Percentiles rank a stretch among this genome's conserved stretches.
phyloP scores from a whole-genome alignment of 2,888 invertebrate genomes.

The Mycogona germanica region DNA sequence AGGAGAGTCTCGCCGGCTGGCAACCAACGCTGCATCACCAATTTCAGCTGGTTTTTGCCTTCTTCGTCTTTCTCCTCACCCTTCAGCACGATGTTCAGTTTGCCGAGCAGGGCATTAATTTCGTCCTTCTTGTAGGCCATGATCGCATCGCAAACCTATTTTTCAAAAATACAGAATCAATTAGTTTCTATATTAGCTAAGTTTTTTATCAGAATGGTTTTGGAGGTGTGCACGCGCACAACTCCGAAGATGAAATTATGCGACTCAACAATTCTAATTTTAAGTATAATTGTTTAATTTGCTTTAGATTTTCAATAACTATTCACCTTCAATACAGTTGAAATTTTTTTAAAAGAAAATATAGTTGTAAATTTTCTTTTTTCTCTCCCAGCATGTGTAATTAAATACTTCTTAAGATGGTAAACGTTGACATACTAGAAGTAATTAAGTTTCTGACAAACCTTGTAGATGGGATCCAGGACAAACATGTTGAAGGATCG shows the following conservation, averaged over 20 bases:
- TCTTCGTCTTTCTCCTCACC: constrained; percentile 94
- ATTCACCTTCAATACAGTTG: no score
- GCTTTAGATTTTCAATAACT: no score
- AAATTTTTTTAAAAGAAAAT: not conserved
- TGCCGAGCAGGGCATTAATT: constrained; percentile 70
- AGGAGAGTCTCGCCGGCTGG: constrained; percentile 98
- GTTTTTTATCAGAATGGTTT: no score
- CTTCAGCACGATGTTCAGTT: constrained; percentile 82
- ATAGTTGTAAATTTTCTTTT: no score
- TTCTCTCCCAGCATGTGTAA: no score
- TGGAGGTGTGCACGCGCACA: no score
- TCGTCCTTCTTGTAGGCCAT: constrained; percentile 96
- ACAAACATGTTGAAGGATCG: constrained; percentile 99
- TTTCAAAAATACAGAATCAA: constrained; percentile 12
- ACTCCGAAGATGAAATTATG: no score
- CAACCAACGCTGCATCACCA: constrained; percentile 98
- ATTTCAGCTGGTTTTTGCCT: constrained; percentile 90
- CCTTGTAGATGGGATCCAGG: constrained; percentile 97
- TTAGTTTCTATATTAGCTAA: no score
- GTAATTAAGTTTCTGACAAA: constrained; percentile 32
- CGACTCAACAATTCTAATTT: no score
- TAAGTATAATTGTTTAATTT: no score
- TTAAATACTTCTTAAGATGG: not conserved
- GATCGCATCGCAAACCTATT: constrained; percentile 56
- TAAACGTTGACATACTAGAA: no score